Conservation (phyloP, 2,888 invertebrate species). For the Aethes cnicana region DNA sequence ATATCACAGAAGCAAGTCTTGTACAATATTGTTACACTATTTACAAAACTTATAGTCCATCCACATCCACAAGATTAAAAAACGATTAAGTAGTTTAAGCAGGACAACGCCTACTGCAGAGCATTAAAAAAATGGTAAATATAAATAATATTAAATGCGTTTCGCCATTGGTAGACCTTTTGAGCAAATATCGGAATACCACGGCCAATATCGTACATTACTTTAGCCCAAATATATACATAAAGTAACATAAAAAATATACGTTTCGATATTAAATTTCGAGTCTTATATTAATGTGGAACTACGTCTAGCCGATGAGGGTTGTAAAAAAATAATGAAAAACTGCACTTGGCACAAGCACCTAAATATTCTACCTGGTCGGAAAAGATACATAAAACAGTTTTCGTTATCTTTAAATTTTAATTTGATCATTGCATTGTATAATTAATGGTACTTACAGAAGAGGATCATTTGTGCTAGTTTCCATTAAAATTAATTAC, state of each 20-base stretch:
- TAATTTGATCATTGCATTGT: background rate
- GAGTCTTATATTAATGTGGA: constrained; percentile 49
- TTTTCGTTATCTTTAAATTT: background rate
- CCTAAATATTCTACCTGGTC: constrained; percentile 30
- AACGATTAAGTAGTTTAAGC: constrained; percentile 21
- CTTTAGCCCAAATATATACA: constrained; percentile 8
- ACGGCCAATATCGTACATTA: constrained; percentile 2
- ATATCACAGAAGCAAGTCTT: constrained; percentile 44
- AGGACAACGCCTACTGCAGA: constrained; percentile 4
- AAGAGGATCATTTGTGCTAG: too few relatives aligned
- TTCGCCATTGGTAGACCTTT: constrained; percentile 49
- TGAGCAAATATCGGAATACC: constrained; percentile 63
- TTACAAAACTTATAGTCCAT: constrained; percentile 40
- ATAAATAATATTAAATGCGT: constrained; percentile 22
- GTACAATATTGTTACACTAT: constrained; percentile 19
- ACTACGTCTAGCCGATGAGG: constrained; percentile 42
- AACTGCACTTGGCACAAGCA: constrained; percentile 58
- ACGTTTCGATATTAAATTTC: constrained; percentile 16
- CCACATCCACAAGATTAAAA: constrained; percentile 6
- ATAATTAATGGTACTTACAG: too few relatives aligned
- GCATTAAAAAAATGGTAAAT: constrained; percentile 11
- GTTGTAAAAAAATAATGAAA: constrained; percentile 46
- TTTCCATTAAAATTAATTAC: too few relatives aligned
- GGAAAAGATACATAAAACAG: constrained; percentile 20
- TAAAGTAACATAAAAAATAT: constrained; percentile 10